These are phyloP conservation scores for Bucorvus abyssinicus DNA, from an alignment of 2,797 vertebrate species.

Conservation along the genomic window DNA sequence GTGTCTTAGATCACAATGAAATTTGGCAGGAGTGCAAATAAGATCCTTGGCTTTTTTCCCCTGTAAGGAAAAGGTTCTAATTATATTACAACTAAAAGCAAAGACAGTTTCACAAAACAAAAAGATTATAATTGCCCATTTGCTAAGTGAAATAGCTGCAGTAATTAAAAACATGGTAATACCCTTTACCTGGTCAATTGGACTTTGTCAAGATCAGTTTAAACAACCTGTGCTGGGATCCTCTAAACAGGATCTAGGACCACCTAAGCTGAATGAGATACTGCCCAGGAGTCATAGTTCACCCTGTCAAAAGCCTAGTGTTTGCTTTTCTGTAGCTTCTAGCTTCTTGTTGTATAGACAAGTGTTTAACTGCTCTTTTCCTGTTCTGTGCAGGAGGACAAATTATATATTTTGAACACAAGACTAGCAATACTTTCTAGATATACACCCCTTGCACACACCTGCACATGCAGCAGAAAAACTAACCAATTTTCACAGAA, in stretches of 20 bases:
- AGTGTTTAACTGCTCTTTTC: not conserved
- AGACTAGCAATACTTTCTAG: not conserved
- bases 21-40: not conserved
- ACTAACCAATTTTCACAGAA: not conserved
- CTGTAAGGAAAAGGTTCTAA: not conserved
- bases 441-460: not conserved
- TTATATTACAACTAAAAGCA: not conserved
- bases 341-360: not conserved
- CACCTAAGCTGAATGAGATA: not conserved
- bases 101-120: not conserved
- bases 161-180: not conserved
- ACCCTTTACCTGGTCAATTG: not conserved
- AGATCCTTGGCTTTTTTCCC: not conserved
- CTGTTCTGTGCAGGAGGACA: not conserved
- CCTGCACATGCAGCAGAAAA: not conserved
- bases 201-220: not conserved
- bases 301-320: not conserved
- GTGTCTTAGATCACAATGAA: not conserved
- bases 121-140: not conserved
- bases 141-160: not conserved
- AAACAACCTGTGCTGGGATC: not conserved
- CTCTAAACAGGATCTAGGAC: not conserved
- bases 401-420: not conserved
- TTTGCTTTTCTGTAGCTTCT: not conserved
- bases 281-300: not conserved